Evolutionary conservation across 2,888 invertebrate species (phyloP), one percentile per base, ranked within the genome.

Genomic region (Cryptocephalus moraei): DNA sequence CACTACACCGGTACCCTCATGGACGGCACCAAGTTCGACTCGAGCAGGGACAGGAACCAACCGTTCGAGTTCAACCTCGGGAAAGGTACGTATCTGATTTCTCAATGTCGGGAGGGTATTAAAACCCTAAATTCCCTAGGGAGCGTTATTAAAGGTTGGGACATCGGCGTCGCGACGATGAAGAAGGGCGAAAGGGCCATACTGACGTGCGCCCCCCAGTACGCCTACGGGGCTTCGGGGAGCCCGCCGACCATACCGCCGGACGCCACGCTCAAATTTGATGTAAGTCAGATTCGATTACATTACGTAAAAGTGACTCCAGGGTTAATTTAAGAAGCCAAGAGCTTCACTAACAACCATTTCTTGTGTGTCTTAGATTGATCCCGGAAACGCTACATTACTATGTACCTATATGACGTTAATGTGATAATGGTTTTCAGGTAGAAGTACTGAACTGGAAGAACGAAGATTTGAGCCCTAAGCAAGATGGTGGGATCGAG

Each of bases 81-180:
- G 51, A 84, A 84, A 80, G 88, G 92, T 86, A 56, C 14, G 11
- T 11, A 2, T 36, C 12, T 4, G n/a, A 6, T 11, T 12, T 36
- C 4, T 36, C 4, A 4, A 36, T 36, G 6, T 4, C 12, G 12
- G 12, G 6, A 12, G n/a, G n/a, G n/a, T n/a, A n/a, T 6, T 4
- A 36, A 36, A 36, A 33, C 32, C 33, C 43, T 31, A n/a, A 33
- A 44, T 44, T 43, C 61, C 66, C 14, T 59, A 88, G 88, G 82
- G 0, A 71, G 72, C 44, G 93, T 95, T 1, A 94, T 96, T 54
- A 89, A 88, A 73, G 93, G 85, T 71, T 97, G 95, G 89, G 96
- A 97, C 62, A 77, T 91, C 55, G 95, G 93, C 32, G 85, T 97
- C 11, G 86, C 89, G 0, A 86, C 91, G 0, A 97, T 99, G 97